Conservation (phyloP, 2,888 invertebrate species). For the Dorcus parallelipipedus region DNA sequence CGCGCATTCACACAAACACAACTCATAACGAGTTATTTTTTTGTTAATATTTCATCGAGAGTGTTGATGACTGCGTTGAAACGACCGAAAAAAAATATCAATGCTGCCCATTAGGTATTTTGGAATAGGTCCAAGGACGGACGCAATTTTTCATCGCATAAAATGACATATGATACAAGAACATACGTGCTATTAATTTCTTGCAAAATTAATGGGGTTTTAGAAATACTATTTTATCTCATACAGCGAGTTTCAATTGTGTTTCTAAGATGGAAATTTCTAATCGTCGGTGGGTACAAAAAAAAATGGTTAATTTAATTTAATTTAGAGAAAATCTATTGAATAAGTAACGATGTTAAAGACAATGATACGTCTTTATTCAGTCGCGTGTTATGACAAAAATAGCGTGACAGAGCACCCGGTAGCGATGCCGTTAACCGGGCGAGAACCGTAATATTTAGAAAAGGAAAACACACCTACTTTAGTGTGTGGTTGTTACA, state of each 20-base stretch:
- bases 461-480: slow-evolving; percentile 6
- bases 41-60: not conserved
- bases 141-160: not conserved
- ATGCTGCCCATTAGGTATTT: not conserved
- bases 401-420: not conserved
- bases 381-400: slow-evolving; percentile 1
- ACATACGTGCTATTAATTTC: not conserved
- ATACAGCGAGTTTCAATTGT: not conserved
- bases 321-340: not conserved
- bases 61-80: not conserved
- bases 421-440: not conserved
- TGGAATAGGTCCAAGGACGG: not conserved
- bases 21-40: not conserved
- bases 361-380: not conserved
- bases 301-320: not conserved
- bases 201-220: not conserved
- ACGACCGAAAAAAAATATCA: not conserved
- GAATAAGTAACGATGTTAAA: not conserved
- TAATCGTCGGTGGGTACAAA: not conserved
- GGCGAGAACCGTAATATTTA: not conserved
- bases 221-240: not conserved
- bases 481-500: slow-evolving; percentile 20
- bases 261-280: not conserved
- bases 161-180: not conserved
- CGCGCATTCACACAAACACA: too few species aligned